Evolutionary conservation across 2,113 vertebrate genomes (phyloP), one percentile per base, ranked within the genome.

Genomic region (Ochotona curzoniae): DNA sequence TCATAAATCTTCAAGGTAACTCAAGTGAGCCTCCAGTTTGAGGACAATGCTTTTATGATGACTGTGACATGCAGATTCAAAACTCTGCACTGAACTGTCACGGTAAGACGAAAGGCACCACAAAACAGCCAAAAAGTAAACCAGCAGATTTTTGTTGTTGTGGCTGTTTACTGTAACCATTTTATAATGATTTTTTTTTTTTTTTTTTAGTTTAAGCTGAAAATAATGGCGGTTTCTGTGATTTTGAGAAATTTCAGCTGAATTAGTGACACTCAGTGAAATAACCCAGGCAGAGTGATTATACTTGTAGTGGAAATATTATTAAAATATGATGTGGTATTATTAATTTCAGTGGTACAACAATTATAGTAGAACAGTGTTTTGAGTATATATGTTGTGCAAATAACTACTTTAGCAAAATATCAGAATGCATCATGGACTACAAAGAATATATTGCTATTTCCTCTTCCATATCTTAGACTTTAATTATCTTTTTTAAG

Each of bases 401-500:
- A 8, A 51, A 66, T 18, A 49, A 63, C 25, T 79, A 0, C 51
- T 88, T 81, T 51, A 93, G 26, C 8, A 81, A 83, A 84, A 82
- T 26, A 35, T 10, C 73, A 38, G 64, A 38, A 83, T 63, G 10
- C 23, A 8, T 71, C 28, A 79, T 2, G 6, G 12, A 2, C 51
- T 66, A 15, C 38, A 32, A 96, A 90, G 32, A 15, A 35, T 79
- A 32, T 64, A 60, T 83, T 47, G 32, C 35, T 83, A 49, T 21
- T 60, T 83, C 8, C 63, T 82, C 9, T 60, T 76, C 21, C 84
- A 11, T n/a, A 78, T 17, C 23, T 80, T 84, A 51, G 84, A 75
- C 51, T 91, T 86, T 66, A 86, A 94, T 94, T 44, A 54, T 71
- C n/a, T 93, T 78, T 78, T 82, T 49, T 89, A 94, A 70, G 87